Base-by-base conservation (phyloP, 2,113 vertebrate species). In the Indicator indicator region DNA sequence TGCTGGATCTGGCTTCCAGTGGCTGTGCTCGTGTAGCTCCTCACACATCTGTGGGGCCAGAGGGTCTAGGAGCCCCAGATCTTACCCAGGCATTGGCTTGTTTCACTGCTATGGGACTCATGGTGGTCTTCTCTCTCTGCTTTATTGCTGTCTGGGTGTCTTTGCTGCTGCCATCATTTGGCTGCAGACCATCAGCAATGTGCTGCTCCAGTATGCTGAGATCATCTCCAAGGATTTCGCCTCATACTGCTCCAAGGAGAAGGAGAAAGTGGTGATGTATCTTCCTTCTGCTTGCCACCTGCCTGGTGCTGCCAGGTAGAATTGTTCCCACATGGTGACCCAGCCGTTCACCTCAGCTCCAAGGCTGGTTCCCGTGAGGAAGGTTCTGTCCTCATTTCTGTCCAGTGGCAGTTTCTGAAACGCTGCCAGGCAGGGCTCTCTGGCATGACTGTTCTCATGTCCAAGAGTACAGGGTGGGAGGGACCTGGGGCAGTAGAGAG, bases 171-270 rank as follows among this genome's bases (percentile, higher is more conserved):
- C 60, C 24, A 14, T 68, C 2, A 4, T 30, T 38, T 54, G 87
- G 36, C 82, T 74, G 28, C 97, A 99, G 99, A 99, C 99, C 68
- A 99, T 99, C 96, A 99, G 99, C 97, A 99, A 99, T 1, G 99
- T 99, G 46, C 98, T 99, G 6, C 98, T 99, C 24, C 99, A 99
- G 85, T 99, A 99, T 0, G 99, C 99, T 0, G 99, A 99, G 92
- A 99, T 99, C 79, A 99, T 99, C 93, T 99, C 99, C 85, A 99
- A 99, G 97, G 98, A 98, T 82, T 99, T 99, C 14, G 98, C 99
- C 77, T 99, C 98, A 2, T 99, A 99, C 94, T 99, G 99, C 95
- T 98, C 98, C 70, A 99, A 99, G 98, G 99, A 99, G 97, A 99
- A 99, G 97, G 99, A 99, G 91, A 98, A 98, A 98, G 98, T 98